Percentiles rank a stretch among this genome's conserved stretches.
Evolutionary conservation across 2,797 vertebrate species (phyloP).

Genomic region (Craterocephalus amniculus): DNA sequence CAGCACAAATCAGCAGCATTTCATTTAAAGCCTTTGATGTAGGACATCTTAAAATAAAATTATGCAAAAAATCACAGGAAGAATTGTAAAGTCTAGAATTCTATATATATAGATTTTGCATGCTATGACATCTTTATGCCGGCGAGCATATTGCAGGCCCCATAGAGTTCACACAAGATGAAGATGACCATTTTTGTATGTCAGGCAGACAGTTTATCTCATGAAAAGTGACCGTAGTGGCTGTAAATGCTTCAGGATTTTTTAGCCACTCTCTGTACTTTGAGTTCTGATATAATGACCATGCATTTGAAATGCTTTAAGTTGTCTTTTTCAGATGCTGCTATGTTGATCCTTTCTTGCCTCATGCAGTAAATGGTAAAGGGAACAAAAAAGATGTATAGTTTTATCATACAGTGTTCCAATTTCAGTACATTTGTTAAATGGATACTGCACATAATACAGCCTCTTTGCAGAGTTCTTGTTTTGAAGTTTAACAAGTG

Average conservation of each 20-base stretch:
- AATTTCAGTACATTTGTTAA: neutral
- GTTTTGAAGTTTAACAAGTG: slow-evolving; percentile 15
- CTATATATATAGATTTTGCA: neutral
- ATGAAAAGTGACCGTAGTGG: neutral
- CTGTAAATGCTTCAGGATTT: neutral
- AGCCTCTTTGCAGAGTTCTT: neutral
- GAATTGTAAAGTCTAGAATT: neutral
- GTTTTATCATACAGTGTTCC: slow-evolving; percentile 19
- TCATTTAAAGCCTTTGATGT: neutral
- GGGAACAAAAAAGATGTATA: neutral
- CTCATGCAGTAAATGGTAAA: neutral
- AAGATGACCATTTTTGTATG: neutral
- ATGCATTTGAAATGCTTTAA: neutral
- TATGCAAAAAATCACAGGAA: neutral
- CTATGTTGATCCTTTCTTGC: neutral
- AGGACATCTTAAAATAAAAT: neutral
- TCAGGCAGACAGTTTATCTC: neutral
- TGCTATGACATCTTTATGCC: no score
- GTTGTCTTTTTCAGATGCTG: slow-evolving; percentile 3
- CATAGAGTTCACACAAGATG: neutral
- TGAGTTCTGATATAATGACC: neutral
- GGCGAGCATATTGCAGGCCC: neutral
- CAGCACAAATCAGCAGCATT: neutral
- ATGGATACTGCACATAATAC: neutral
- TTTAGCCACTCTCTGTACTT: neutral